Evolutionary conservation across 1,140 invertebrate species (phyloP), one percentile per base, ranked within the genome.

Genomic region (Drosophila truncata): DNA sequence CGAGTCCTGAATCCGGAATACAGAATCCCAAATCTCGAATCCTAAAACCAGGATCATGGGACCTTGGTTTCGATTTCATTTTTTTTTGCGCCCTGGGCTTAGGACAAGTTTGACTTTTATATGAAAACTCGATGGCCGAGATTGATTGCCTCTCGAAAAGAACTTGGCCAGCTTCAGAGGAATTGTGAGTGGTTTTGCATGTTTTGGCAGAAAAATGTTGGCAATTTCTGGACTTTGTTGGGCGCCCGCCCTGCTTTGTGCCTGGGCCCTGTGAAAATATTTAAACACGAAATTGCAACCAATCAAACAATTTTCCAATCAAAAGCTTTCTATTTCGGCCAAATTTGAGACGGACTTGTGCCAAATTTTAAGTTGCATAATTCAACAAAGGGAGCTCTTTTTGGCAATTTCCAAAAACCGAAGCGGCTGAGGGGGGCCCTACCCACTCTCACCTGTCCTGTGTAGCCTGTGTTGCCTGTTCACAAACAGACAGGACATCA

Each of bases 251-350:
- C 65, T 80, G 52, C 76, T 78, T 58, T 75, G 64, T 59, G 69
- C 16, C 27, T 44, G 72, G 57, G 20, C 69, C 67, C 79, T 85
- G 85, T 79, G 78, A 90, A 90, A 90, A 90, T 90, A 90, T 90
- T 90, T 90, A 90, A 90, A 90, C 78, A 75, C 82, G 85, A 85
- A 85, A 90, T 90, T 90, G 85, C 85, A 90, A 90, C 85, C 85
- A 90, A 90, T 90, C 85, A 90, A 90, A 90, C 85, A 90, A 90
- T 90, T 90, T 90, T 90, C 85, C 85, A 82, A 90, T 88, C 85
- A 90, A 85, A 85, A 90, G 81, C 81, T 76, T 79, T 79, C 81
- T 57, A 85, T 73, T 90, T 72, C 66, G 73, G 63, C 54, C 81
- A 84, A 82, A 90, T 90, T 82, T 90, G 85, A 90, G 78, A 79